Evolutionary conservation across 2,797 vertebrate genomes (phyloP).

Genomic region (Acanthis flammea): DNA sequence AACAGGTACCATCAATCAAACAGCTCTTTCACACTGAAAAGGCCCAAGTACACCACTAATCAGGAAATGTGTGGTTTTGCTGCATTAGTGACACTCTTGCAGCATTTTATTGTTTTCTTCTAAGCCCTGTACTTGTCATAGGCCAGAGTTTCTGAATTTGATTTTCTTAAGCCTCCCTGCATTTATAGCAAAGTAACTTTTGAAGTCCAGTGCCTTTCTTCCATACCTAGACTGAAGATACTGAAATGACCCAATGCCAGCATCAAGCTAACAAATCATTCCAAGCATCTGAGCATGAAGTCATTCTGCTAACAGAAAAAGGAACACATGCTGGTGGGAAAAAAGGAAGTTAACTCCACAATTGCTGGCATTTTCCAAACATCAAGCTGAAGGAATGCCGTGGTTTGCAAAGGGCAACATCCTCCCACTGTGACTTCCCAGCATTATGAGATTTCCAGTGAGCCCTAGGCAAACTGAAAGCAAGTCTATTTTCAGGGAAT

Average conservation of each 20-base stretch:
- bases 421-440: constrained; percentile 34
- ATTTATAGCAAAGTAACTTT: background rate
- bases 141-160: background rate
- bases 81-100: background rate
- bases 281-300: constrained; percentile 42
- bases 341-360: constrained; percentile 55
- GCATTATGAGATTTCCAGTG: background rate
- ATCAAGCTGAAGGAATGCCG: constrained; percentile 7
- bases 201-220: background rate
- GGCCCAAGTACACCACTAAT: background rate
- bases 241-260: background rate
- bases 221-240: constrained; percentile 13
- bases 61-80: background rate
- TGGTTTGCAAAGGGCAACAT: constrained; percentile 41
- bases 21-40: background rate
- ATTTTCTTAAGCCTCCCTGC: background rate
- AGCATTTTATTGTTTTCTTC: background rate
- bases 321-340: constrained; percentile 55
- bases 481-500: constrained; percentile 9
- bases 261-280: constrained; percentile 39
- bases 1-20: background rate
- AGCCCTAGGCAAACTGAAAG: background rate
- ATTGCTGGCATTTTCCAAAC: constrained; percentile 34
- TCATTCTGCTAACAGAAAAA: constrained; percentile 46
- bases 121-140: background rate